A percentile compares a stretch with the other conserved stretches of the same genome.
Evolutionary conservation across 2,113 vertebrate species (phyloP).

Genomic region (Butorides virescens): DNA sequence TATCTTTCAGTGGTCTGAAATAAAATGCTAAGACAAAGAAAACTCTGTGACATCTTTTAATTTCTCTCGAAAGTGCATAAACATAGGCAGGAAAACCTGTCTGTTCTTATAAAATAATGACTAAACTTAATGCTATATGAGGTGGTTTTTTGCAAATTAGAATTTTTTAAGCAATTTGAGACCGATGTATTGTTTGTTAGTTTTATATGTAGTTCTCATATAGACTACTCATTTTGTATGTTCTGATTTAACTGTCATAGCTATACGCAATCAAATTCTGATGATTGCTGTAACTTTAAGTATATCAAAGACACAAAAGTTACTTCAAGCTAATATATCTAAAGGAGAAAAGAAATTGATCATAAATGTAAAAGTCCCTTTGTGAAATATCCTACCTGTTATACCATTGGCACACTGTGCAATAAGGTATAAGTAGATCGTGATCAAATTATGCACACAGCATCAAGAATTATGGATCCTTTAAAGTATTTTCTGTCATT

Average conservation of each 20-base stretch:
- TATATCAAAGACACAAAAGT: background rate
- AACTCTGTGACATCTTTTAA: background rate
- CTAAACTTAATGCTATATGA: background rate
- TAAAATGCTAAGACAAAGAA: background rate
- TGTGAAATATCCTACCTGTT: background rate
- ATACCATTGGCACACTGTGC: background rate
- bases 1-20: constrained; percentile 2
- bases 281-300: background rate
- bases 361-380: background rate
- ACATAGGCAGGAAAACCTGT: background rate
- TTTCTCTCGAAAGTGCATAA: background rate
- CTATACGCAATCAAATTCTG: background rate
- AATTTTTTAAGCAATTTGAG: background rate
- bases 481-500: background rate
- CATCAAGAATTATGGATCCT: background rate
- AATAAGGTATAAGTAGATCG: background rate
- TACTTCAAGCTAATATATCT: background rate
- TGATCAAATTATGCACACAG: background rate
- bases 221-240: background rate
- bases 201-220: background rate
- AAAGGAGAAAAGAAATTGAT: background rate
- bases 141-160: background rate
- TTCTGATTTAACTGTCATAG: background rate
- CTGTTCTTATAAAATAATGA: background rate
- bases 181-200: background rate